Conservation (phyloP, 2,113 vertebrate genomes). For the Catharus fuscescens region DNA sequence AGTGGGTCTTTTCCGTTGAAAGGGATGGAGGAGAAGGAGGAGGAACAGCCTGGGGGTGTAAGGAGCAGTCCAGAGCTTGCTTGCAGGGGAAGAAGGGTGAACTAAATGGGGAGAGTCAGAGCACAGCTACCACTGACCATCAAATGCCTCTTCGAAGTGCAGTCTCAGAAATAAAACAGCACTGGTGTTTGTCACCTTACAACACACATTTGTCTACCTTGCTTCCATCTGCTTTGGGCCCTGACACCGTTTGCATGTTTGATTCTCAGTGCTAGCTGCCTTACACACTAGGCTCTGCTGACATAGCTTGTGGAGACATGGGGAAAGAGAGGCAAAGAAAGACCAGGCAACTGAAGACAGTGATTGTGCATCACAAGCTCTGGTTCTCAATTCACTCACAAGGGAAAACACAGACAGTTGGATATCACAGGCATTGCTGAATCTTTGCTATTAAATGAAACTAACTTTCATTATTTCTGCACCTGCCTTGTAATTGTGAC, state of each 20-base stretch:
- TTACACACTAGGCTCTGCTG: background rate
- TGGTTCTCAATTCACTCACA: background rate
- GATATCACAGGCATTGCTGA: background rate
- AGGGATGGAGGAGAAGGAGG: background rate
- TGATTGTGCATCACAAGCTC: background rate
- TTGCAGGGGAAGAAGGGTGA: background rate
- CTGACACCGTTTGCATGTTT: background rate
- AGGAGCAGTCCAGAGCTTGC: background rate
- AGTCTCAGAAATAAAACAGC: background rate
- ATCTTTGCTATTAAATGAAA: conserved; percentile 24
- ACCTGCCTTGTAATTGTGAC: conserved; percentile 40
- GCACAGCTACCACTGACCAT: background rate
- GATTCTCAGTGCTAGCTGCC: background rate
- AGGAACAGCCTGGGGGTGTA: background rate
- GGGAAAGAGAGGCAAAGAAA: background rate
- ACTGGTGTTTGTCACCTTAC: background rate
- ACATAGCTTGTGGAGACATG: background rate
- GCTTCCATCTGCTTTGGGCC: background rate
- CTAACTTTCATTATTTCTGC: background rate
- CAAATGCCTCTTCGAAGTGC: background rate
- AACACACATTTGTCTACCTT: background rate
- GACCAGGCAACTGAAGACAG: background rate
- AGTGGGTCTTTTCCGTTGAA: background rate
- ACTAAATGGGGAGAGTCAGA: background rate
- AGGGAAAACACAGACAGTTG: background rate